These are phyloP conservation scores for Coenonympha glycerion DNA, from an alignment of 2,888 invertebrate genomes.

Conservation along the genomic window DNA sequence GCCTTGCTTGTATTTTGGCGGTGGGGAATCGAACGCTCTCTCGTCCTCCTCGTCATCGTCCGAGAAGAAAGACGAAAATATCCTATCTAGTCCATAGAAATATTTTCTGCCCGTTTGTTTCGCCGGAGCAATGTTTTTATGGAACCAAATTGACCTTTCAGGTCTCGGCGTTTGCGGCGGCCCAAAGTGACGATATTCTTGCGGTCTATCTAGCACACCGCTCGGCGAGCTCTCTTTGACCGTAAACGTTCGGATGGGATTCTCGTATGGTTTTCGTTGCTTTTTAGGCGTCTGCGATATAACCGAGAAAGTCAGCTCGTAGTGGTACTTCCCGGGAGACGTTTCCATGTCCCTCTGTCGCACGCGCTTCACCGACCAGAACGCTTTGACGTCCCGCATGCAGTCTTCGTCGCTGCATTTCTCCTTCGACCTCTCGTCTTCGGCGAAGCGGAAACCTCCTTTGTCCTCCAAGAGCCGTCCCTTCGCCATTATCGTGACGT, in stretches of 20 bases:
- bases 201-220: constrained; percentile 36
- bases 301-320: constrained; percentile 81
- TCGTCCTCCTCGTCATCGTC: constrained; percentile 48
- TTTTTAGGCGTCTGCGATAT: constrained; percentile 69
- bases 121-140: constrained; percentile 53
- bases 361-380: constrained; percentile 82
- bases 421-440: constrained; percentile 53
- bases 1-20: constrained; percentile 41
- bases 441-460: constrained; percentile 75
- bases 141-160: constrained; percentile 59
- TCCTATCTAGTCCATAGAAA: constrained; percentile 51
- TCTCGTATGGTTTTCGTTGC: constrained; percentile 63
- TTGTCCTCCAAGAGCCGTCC: constrained; percentile 76
- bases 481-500: constrained; percentile 78
- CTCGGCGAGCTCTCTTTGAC: constrained; percentile 72
- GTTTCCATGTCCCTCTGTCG: constrained; percentile 76
- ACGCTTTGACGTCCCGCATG: constrained; percentile 73
- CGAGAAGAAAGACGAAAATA: constrained; percentile 61
- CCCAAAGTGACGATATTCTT: constrained; percentile 31
- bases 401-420: constrained; percentile 65
- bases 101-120: constrained; percentile 40
- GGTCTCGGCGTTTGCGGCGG: constrained; percentile 37
- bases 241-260: constrained; percentile 79
- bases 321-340: constrained; percentile 66
- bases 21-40: constrained; percentile 33